Evolutionary conservation across 2,113 vertebrate species (phyloP), one percentile per base, ranked within the genome.

Genomic region (Oryzias javanicus): DNA sequence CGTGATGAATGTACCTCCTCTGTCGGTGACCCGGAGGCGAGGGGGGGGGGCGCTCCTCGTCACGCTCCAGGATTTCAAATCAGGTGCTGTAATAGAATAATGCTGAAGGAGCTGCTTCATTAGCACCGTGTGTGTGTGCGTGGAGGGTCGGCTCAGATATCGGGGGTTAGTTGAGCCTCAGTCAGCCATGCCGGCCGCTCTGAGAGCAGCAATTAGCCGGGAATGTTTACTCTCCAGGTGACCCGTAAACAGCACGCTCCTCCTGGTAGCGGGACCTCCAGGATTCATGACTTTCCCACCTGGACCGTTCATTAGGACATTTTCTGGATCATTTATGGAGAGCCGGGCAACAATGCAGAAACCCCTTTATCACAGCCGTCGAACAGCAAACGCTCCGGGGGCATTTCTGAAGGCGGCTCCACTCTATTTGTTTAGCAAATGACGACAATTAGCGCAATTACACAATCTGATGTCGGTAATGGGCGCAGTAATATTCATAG

Each of bases 381-480:
- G 76, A 63, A 22, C 52, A 51, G 42, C 15, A 15, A 70, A 61
- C 65, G 68, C 76, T 74, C 84, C 83, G 8, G 51, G 27, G 44
- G 42, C 61, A 16, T 5, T 46, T 51, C 25, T 20, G 14, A 22
- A 29, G 20, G 51, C 81, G 64, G 62, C 67, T 64, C 49, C 44
- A 46, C 75, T 63, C 56, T 89, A 67, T 90, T 90, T 89, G 52
- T 70, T 83, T 86, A 78, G 72, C 73, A 78, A 85, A 85, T 85
- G 65, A 82, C 77, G 69, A 64, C 72, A 81, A 83, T 82, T 76
- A 72, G 80, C 49, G 68, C 63, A 77, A 79, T 81, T 76, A 76
- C 51, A 25, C 41, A 74, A 69, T 59, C 63, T 83, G 86, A 79
- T 79, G 76, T 60, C 56, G 58, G 64, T 81, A 85, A 85, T 81